A percentile compares a stretch with the other conserved stretches of the same genome.
phyloP scores from a whole-genome alignment of 2,888 invertebrate species.

The Caenorhabditis wallacei region DNA sequence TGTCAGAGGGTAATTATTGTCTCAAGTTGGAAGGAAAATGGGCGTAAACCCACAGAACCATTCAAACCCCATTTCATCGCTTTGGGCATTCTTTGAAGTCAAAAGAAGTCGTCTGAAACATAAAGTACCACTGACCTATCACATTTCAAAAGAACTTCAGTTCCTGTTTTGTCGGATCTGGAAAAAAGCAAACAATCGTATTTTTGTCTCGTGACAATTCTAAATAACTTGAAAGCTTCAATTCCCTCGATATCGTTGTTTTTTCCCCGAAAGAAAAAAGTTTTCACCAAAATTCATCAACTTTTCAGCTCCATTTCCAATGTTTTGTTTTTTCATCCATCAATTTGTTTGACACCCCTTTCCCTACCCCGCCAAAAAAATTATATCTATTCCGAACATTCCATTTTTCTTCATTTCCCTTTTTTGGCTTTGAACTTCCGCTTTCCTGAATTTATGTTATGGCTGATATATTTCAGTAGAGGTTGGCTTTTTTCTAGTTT shows the following conservation, averaged over 20 bases:
- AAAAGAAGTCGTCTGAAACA: background rate
- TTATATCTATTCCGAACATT: slow-evolving; percentile 39
- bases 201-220: slow-evolving; percentile 39
- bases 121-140: background rate
- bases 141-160: slow-evolving; percentile 15
- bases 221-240: slow-evolving; percentile 23
- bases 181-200: background rate
- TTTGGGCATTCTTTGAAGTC: background rate
- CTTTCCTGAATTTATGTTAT: background rate
- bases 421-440: background rate
- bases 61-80: background rate
- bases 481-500: too few species aligned
- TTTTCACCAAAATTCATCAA: slow-evolving; percentile 34
- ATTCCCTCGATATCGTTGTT: slow-evolving; percentile 48
- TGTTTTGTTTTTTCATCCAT: slow-evolving; percentile 52
- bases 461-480: too few species aligned
- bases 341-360: slow-evolving; percentile 47
- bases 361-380: background rate
- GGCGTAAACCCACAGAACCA: background rate
- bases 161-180: slow-evolving; percentile 31
- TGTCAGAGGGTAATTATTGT: slow-evolving; percentile 55
- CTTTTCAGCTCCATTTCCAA: slow-evolving; percentile 33
- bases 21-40: slow-evolving; percentile 31
- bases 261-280: slow-evolving; percentile 14
- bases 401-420: slow-evolving; percentile 14